Conservation (phyloP, 1,140 invertebrate species). For the Ladona fulva region DNA sequence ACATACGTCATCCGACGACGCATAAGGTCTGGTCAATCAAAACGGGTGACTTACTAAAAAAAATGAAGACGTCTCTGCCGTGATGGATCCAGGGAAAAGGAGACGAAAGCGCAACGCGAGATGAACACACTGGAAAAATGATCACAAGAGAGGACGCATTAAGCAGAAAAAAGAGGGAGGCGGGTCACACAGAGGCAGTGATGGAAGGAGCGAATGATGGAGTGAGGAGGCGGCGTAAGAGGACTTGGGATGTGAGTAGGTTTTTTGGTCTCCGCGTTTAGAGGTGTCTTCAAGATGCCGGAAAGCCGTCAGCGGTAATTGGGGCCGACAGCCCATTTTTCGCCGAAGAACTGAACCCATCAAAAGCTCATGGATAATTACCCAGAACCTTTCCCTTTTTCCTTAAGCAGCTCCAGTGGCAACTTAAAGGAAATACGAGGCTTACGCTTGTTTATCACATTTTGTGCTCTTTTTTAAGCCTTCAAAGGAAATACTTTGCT, state of each 20-base stretch:
- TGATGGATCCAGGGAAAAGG: no score
- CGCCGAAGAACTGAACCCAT: background rate
- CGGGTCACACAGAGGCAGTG: no score
- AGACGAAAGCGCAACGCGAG: no score
- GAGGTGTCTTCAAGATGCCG: constrained; percentile 7
- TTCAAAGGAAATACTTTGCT: background rate
- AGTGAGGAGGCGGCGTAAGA: background rate
- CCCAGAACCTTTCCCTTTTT: background rate
- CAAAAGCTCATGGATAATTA: background rate
- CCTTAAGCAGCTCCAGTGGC: no score
- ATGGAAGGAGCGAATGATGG: background rate
- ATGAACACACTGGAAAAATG: background rate
- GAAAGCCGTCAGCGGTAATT: background rate
- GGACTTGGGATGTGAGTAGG: background rate
- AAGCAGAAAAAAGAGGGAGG: background rate
- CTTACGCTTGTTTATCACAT: no score
- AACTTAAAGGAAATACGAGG: no score
- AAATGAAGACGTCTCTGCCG: no score
- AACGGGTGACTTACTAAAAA: no score
- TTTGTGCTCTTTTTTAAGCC: background rate
- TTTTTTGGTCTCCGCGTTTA: background rate
- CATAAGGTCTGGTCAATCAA: no score
- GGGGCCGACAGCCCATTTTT: constrained; percentile 1
- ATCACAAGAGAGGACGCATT: background rate
- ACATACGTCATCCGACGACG: no score